Conservation (phyloP, 2,888 invertebrate species). For the Kuschelorhynchus macadamiae region DNA sequence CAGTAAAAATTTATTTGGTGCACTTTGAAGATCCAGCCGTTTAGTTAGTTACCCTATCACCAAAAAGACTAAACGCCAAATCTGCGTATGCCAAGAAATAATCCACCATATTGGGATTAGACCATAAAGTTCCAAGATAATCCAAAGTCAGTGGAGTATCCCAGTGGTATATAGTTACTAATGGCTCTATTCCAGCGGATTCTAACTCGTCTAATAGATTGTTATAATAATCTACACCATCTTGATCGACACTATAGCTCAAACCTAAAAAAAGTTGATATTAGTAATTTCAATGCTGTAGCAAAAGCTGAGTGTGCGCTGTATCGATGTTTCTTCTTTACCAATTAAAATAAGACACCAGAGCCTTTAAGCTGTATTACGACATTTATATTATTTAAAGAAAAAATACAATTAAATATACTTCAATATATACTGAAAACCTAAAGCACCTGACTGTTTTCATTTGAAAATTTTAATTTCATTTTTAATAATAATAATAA, state of each 20-base stretch:
- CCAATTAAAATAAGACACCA: too few relatives aligned
- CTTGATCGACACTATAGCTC: slow-evolving; percentile 49
- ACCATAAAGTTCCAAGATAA: slow-evolving; percentile 65
- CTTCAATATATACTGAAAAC: too few relatives aligned
- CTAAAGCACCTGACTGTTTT: too few relatives aligned
- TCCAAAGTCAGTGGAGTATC: slow-evolving; percentile 71
- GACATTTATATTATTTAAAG: too few relatives aligned
- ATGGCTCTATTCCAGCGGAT: slow-evolving; percentile 71
- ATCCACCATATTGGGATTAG: slow-evolving; percentile 70
- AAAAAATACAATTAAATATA: too few relatives aligned
- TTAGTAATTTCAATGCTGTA: slow-evolving; percentile 1
- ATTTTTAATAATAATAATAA: too few relatives aligned
- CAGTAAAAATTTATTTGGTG: too few relatives aligned
- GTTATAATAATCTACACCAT: slow-evolving; percentile 82
- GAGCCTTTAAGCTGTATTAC: too few relatives aligned
- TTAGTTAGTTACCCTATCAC: slow-evolving; percentile 54
- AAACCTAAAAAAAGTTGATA: slow-evolving; percentile 19
- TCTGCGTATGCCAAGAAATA: slow-evolving; percentile 72
- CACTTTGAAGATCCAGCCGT: too few relatives aligned
- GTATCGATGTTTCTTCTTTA: too few relatives aligned
- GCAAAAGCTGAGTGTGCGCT: too few relatives aligned
- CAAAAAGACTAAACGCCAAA: slow-evolving; percentile 63
- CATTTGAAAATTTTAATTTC: too few relatives aligned
- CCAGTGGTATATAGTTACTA: slow-evolving; percentile 72
- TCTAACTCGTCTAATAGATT: slow-evolving; percentile 76